Base-by-base conservation (phyloP, 2,113 vertebrate genomes). In the Prolemur simus region DNA sequence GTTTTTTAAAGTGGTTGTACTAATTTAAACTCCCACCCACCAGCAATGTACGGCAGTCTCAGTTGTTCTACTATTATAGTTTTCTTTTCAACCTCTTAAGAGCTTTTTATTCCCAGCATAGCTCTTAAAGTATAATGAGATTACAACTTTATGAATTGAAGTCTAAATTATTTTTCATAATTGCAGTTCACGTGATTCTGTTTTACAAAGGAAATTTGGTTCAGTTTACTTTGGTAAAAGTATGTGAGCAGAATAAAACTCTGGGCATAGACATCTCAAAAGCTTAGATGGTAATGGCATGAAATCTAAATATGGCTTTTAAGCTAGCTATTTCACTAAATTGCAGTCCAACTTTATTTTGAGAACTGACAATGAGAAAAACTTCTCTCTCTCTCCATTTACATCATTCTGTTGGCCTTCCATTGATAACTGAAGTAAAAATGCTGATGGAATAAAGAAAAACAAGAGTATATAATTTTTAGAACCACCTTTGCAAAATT, bases 91-190 rank as follows among this genome's bases (percentile, higher is more conserved):
- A 56, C 4, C 56, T 83, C 56, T 66, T 42, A 49, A 74, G 63
- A 95, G 29, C 11, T 37, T 93, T 88, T 63, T 69, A 58, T 21
- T 80, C 71, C 27, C 45, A 88, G 54, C 29, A 49, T 64, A 76
- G 34, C 27, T 56, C 32, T 93, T 93, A 49, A 49, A 84, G 27
- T 54, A 2, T 92, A 84, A 88, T 74, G 49, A 94, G 42, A 87
- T 73, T 69, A 71, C 89, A 37, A 56, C 29, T 78, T 90, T 39
- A 60, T 94, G 37, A 95, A 63, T 39, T 87, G 58, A 91, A 87
- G 29, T 89, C 76, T 37, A 15, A 92, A 34, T 89, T 97, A 56
- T 87, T 95, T 92, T 91, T 93, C 47, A 94, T 71, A 94, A 94
- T 82, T 94, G 2, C 14, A 85, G 7, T 81, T 85, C 56, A 60